Evolutionary conservation across 2,888 invertebrate genomes (phyloP).

Genomic region (Thymelicus sylvestris): DNA sequence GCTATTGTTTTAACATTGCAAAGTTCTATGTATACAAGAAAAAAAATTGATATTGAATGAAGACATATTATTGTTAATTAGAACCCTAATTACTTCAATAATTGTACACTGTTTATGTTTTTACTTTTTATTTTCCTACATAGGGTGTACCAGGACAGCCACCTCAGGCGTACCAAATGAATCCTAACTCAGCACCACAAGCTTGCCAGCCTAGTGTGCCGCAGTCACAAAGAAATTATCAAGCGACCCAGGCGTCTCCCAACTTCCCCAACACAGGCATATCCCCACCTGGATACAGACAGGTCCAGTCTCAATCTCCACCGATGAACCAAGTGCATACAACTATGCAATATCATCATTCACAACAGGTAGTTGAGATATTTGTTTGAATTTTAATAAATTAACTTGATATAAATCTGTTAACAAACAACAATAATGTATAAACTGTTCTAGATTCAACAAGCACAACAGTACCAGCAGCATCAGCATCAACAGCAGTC

Average conservation of each 20-base stretch:
- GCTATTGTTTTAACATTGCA: too few relatives aligned
- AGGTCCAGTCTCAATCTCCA: constrained; percentile 78
- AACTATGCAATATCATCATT: constrained; percentile 77
- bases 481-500: constrained; percentile 64
- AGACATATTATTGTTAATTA: too few relatives aligned
- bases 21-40: too few relatives aligned
- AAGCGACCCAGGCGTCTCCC: constrained; percentile 84
- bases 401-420: neutral
- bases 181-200: constrained; percentile 81
- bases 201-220: constrained; percentile 70
- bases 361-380: constrained; percentile 67
- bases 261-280: constrained; percentile 78
- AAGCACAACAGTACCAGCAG: constrained; percentile 71
- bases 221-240: constrained; percentile 77
- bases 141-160: constrained; percentile 74
- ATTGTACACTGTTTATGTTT: neutral
- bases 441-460: constrained; percentile 61
- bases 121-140: neutral
- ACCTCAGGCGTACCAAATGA: constrained; percentile 84
- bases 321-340: constrained; percentile 79
- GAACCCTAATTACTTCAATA: neutral
- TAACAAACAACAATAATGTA: neutral
- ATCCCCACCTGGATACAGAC: constrained; percentile 82
- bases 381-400: too few relatives aligned
- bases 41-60: too few relatives aligned